Percentiles rank a stretch among this genome's conserved stretches.
phyloP scores from a whole-genome alignment of 2,888 invertebrate genomes.

The Ernsta delagoae region DNA sequence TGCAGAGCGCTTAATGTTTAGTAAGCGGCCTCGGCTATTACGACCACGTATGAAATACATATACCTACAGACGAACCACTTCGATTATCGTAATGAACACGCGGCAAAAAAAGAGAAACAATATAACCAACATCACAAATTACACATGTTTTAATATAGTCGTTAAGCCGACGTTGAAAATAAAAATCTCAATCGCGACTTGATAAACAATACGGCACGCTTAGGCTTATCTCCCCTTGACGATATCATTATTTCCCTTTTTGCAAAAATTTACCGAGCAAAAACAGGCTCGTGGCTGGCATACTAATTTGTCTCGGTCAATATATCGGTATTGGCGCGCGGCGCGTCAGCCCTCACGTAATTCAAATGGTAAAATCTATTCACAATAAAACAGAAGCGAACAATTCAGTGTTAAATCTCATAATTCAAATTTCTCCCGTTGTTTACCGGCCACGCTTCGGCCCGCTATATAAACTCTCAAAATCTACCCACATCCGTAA shows the following conservation, averaged over 20 bases:
- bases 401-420: constrained; percentile 74
- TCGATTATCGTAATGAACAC: constrained; percentile 24
- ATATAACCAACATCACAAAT: constrained; percentile 27
- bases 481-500: constrained; percentile 80
- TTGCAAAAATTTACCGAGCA: constrained; percentile 74
- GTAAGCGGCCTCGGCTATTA: constrained; percentile 62
- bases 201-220: constrained; percentile 73
- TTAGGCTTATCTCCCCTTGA: constrained; percentile 77
- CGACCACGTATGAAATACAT: constrained; percentile 43
- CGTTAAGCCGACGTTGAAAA: constrained; percentile 56
- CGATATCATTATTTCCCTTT: constrained; percentile 81
- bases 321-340: constrained; percentile 68
- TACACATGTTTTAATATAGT: constrained; percentile 55
- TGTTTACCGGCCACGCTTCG: constrained; percentile 73
- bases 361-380: constrained; percentile 64
- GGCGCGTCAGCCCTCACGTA: constrained; percentile 52
- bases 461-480: constrained; percentile 74
- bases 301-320: constrained; percentile 79
- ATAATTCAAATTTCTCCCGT: constrained; percentile 76
- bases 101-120: constrained; percentile 46
- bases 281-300: constrained; percentile 71
- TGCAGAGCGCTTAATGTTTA: constrained; percentile 60
- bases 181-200: constrained; percentile 66
- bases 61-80: constrained; percentile 33
- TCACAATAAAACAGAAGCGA: constrained; percentile 69